phyloP scores from a whole-genome alignment of 35 echinoderm and acorn worm species.

The Lytechinus pictus region DNA sequence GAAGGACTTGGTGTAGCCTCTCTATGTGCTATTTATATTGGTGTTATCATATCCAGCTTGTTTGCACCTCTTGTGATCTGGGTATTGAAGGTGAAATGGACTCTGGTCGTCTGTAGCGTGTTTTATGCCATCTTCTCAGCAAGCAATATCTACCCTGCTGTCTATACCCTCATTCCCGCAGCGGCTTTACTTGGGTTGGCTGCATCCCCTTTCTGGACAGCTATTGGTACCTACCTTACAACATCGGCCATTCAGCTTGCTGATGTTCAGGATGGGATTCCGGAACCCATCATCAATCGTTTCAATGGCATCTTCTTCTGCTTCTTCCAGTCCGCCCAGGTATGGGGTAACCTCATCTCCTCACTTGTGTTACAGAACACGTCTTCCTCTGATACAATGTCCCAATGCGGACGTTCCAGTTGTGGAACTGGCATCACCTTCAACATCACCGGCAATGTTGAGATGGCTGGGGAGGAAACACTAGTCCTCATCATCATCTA shows the following conservation, averaged over 20 bases:
- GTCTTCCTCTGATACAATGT: neutral
- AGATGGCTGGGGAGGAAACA: constrained; percentile 14
- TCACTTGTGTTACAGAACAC: constrained; percentile 54
- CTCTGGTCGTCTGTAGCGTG: constrained; percentile 62
- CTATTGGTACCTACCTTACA: constrained; percentile 92
- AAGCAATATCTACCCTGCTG: constrained; percentile 69
- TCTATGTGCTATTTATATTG: constrained; percentile 75
- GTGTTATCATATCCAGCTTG: constrained; percentile 73
- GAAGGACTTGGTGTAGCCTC: constrained; percentile 68
- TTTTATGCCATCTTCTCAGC: constrained; percentile 69
- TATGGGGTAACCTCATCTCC: constrained; percentile 76
- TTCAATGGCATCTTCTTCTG: constrained; percentile 93
- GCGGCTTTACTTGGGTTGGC: constrained; percentile 75
- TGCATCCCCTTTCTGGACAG: constrained; percentile 79
- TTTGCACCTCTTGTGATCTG: constrained; percentile 75
- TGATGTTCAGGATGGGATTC: constrained; percentile 70
- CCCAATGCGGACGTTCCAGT: neutral
- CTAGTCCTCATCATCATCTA: constrained; percentile 40
- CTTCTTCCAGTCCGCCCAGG: constrained; percentile 87
- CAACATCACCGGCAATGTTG: neutral
- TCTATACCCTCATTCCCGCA: constrained; percentile 70
- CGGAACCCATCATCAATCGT: constrained; percentile 85
- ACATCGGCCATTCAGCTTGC: constrained; percentile 82
- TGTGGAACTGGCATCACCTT: constrained; percentile 11
- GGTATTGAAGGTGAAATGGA: constrained; percentile 76